Percentiles rank a stretch among this genome's conserved stretches.
Conservation (phyloP, 2,113 vertebrate genomes). For the Corvus hawaiiensis region DNA sequence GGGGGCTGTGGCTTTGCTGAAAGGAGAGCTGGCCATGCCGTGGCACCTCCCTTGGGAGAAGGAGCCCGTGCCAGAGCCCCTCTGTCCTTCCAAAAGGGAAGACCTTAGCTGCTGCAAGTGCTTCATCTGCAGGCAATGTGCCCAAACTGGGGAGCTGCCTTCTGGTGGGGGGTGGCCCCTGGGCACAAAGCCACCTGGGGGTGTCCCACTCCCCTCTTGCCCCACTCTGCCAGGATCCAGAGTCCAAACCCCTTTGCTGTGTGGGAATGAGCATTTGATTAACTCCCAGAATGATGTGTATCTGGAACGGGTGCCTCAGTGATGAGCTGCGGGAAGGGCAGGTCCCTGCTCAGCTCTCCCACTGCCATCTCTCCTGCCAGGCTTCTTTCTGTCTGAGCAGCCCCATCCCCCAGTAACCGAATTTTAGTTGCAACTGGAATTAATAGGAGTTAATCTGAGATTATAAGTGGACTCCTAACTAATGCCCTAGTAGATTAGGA, state of each 20-base stretch:
- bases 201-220: no score
- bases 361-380: background rate
- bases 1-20: rapidly evolving
- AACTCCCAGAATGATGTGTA: rapidly evolving
- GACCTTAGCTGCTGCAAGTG: rapidly evolving
- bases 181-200: rapidly evolving
- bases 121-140: rapidly evolving
- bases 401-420: background rate
- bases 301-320: rapidly evolving
- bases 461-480: no score
- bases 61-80: background rate
- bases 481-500: background rate
- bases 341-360: background rate
- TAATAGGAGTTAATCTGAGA: background rate
- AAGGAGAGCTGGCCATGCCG: rapidly evolving
- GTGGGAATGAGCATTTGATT: background rate
- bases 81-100: background rate
- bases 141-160: rapidly evolving
- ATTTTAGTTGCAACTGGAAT: background rate
- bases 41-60: background rate
- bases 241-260: background rate
- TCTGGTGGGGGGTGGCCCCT: rapidly evolving
- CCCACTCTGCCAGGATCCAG: background rate
- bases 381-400: background rate
- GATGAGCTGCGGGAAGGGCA: background rate